A percentile compares a stretch with the other conserved stretches of the same genome.
These are phyloP conservation scores for Tetranychus piercei DNA, from an alignment of 2,888 invertebrate genomes.

Conservation along the genomic window DNA sequence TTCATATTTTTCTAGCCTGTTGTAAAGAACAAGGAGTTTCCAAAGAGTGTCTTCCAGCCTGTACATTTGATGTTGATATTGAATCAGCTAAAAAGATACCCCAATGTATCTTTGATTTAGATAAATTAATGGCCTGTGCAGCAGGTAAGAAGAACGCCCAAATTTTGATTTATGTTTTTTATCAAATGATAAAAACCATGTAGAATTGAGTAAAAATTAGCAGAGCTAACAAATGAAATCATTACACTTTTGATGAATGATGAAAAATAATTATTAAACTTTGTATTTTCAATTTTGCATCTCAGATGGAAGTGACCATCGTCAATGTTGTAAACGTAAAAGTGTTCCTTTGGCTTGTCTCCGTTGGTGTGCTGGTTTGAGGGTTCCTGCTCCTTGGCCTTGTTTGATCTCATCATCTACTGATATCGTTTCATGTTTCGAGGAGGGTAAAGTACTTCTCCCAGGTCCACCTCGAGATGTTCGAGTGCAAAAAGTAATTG, in stretches of 20 bases:
- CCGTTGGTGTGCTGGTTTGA: constrained; percentile 63
- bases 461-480: constrained; percentile 61
- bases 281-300: not conserved
- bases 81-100: constrained; percentile 60
- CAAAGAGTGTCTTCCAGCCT: constrained; percentile 57
- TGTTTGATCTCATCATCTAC: constrained; percentile 55
- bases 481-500: constrained; percentile 17
- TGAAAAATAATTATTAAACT: no score
- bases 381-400: constrained; percentile 44
- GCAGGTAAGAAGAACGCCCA: constrained; percentile 40
- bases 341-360: constrained; percentile 61
- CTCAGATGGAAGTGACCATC: constrained; percentile 50
- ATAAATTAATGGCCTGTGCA: constrained; percentile 67
- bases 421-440: constrained; percentile 59
- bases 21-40: constrained; percentile 62
- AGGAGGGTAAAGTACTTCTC: constrained; percentile 51
- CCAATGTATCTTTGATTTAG: constrained; percentile 60
- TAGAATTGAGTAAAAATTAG: no score
- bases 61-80: constrained; percentile 62
- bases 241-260: no score
- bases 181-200: constrained; percentile 17
- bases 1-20: constrained; percentile 39
- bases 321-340: constrained; percentile 59
- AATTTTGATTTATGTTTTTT: constrained; percentile 7
- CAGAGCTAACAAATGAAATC: no score